phyloP scores from a whole-genome alignment of 1,140 invertebrate genomes.

The Lepidotrigona ventralis region DNA sequence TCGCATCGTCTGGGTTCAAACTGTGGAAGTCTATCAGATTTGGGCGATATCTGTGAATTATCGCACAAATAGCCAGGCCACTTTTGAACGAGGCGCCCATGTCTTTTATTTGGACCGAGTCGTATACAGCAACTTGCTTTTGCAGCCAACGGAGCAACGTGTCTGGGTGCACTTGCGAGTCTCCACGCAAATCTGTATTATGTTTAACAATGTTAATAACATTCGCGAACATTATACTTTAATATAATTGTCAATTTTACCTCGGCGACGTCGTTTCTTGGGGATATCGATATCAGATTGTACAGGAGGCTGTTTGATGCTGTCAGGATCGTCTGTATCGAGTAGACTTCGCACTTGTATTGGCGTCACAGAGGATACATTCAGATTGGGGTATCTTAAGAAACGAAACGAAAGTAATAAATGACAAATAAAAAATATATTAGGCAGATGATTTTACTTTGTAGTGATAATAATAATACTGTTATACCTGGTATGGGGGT shows the following conservation, averaged over 20 bases:
- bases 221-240: not conserved
- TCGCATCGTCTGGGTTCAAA: constrained; percentile 83
- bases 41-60: constrained; percentile 92
- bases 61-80: constrained; percentile 90
- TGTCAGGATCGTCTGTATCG: constrained; percentile 83
- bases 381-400: constrained; percentile 80
- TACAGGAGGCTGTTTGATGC: constrained; percentile 81
- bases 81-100: constrained; percentile 87
- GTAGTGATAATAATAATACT: not conserved
- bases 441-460: not conserved
- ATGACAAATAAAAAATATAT: not conserved
- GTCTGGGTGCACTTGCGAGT: constrained; percentile 86
- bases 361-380: constrained; percentile 81
- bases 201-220: not conserved
- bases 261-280: constrained; percentile 84
- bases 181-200: constrained; percentile 70
- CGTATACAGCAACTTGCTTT: constrained; percentile 85
- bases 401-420: not conserved
- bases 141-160: constrained; percentile 88
- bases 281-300: constrained; percentile 79
- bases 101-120: constrained; percentile 85
- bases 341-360: constrained; percentile 84
- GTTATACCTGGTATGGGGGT: constrained; percentile 88
- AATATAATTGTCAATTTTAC: constrained; percentile 72
- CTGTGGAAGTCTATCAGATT: constrained; percentile 89